phyloP scores from a whole-genome alignment of 2,113 vertebrate genomes.

The Hydrolagus affinis region DNA sequence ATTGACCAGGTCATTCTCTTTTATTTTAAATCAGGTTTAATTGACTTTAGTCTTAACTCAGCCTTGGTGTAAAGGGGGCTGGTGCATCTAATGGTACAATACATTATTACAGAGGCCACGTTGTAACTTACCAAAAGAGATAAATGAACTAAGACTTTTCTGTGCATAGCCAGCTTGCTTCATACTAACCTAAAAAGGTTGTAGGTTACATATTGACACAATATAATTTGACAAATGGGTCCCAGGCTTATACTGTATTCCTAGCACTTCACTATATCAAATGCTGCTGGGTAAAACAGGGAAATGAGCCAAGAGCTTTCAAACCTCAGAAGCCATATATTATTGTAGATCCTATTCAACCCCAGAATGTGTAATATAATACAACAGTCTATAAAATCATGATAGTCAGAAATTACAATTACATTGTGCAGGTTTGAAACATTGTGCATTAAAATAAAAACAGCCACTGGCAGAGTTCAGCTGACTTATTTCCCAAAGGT shows the following conservation, averaged over 20 bases:
- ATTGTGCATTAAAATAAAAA: slow-evolving; percentile 28
- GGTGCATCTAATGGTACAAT: neutral
- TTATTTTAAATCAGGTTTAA: neutral
- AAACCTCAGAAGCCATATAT: slow-evolving; percentile 41
- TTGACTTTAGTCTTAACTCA: neutral
- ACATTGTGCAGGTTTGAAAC: slow-evolving; percentile 15
- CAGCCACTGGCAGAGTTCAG: slow-evolving; percentile 25
- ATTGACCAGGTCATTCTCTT: too few species aligned
- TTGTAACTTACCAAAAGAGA: slow-evolving; percentile 13
- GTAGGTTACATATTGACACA: slow-evolving; percentile 12
- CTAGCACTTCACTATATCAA: slow-evolving; percentile 35
- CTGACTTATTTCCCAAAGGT: slow-evolving; percentile 29
- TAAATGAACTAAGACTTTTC: slow-evolving; percentile 9
- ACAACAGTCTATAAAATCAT: slow-evolving; percentile 29
- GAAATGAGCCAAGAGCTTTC: slow-evolving; percentile 36
- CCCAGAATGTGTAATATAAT: slow-evolving; percentile 42
- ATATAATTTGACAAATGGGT: slow-evolving; percentile 39
- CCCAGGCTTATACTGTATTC: slow-evolving; percentile 27
- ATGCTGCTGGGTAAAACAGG: slow-evolving; percentile 38
- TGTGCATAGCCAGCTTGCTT: slow-evolving; percentile 23
- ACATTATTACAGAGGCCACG: neutral
- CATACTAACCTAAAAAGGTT: slow-evolving; percentile 15
- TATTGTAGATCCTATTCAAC: slow-evolving; percentile 41
- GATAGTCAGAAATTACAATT: slow-evolving; percentile 28
- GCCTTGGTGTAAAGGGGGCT: neutral